Evolutionary conservation across 1,140 invertebrate genomes (phyloP), one percentile per base, ranked within the genome.

Genomic region (Lordiphosa clarofinis): DNA sequence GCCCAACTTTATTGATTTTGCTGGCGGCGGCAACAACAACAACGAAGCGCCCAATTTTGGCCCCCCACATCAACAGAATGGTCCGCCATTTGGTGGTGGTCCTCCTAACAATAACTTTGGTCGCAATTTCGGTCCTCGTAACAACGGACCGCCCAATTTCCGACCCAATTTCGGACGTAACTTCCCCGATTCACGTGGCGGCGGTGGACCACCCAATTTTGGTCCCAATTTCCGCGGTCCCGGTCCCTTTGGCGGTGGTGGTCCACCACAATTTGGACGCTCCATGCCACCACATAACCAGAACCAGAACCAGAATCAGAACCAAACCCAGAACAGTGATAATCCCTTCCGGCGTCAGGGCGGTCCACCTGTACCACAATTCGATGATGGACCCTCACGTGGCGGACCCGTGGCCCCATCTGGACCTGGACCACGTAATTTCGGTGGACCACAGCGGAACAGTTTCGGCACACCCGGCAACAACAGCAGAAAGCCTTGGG

Each of bases 331-430:
- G 2, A 69, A 60, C 19, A 67, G 42, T 50, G 68, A 74, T 35
- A 82, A 82, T 62, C 76, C 76, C 4, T 82, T 82, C 38, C 54
- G 72, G 33, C 72, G 76, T 5, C 73, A 68, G 1, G 43, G 57
- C 21, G 76, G 61, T 31, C 43, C 53, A 1, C 48, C 56, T 5
- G 19, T 38, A 1, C 68, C 76, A n/a, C 49, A 24, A 5, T 82
- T 84, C 9, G 68, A 76, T 31, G 60, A 62, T 50, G 49, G 44
- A 6, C 49, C 48, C 6, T 24, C 13, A 4, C 37, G 73, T 6
- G 59, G 65, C 3, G 67, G 63, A 28, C 59, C 62, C 3, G 61
- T 58, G 5, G 60, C 52, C 13, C 54, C 43, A 13, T 21, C 52
- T 10, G 28, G 59, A 38, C 57, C 50, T 36, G 28, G 35, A 13